These are phyloP conservation scores for Sipha flava DNA, from an alignment of 1,140 invertebrate genomes.

Conservation along the genomic window DNA sequence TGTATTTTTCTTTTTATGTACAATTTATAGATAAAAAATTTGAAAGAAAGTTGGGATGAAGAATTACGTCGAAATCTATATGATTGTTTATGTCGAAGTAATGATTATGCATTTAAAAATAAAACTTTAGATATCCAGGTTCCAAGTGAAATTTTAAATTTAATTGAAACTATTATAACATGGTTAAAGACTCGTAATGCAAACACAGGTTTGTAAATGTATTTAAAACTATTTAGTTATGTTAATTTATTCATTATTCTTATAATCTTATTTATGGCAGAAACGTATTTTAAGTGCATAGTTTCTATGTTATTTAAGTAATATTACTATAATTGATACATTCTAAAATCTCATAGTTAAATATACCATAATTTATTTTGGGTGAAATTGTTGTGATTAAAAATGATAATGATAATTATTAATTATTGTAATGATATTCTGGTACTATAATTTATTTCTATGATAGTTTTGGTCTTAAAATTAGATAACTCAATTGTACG, in stretches of 20 bases:
- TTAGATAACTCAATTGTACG: no score
- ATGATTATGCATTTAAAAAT: not conserved
- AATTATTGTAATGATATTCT: no score
- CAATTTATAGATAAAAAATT: not conserved
- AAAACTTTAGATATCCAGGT: not conserved
- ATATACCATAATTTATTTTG: no score
- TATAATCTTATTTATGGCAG: not conserved
- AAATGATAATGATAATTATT: no score
- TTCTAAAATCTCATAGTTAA: no score
- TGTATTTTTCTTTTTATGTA: not conserved
- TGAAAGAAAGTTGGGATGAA: constrained; percentile 15
- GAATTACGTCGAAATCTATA: not conserved
- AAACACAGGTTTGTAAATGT: not conserved
- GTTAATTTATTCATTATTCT: not conserved
- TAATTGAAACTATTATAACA: not conserved
- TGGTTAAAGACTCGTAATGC: not conserved
- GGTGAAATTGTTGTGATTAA: no score
- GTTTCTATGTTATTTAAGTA: no score
- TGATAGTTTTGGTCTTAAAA: no score
- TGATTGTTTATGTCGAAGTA: constrained; percentile 1
- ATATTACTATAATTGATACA: no score
- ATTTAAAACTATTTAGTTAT: not conserved
- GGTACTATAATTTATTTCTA: no score
- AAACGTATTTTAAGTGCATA: no score
- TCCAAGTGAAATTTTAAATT: not conserved